phyloP scores from a whole-genome alignment of 1,140 invertebrate species.

The Caenorhabditis latens region DNA sequence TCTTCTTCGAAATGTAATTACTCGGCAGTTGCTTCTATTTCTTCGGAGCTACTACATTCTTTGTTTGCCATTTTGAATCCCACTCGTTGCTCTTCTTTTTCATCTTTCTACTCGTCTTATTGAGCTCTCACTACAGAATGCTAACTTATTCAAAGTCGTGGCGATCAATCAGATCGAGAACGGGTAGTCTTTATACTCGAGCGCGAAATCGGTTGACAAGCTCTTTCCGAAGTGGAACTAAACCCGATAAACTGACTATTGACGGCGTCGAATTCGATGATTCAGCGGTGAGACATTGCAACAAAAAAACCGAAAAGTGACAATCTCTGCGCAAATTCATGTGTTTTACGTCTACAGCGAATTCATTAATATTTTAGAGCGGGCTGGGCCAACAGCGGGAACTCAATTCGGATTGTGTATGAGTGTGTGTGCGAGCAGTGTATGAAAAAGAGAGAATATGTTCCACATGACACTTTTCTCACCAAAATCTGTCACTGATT shows the following conservation, averaged over 20 bases:
- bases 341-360: background rate
- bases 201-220: conserved; percentile 61
- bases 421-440: background rate
- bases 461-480: conserved; percentile 37
- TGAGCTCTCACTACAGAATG: conserved; percentile 50
- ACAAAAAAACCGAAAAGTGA: background rate
- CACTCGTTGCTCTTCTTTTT: background rate
- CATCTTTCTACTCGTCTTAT: background rate
- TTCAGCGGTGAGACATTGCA: conserved; percentile 11
- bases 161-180: conserved; percentile 61
- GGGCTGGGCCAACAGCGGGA: background rate
- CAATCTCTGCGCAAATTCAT: background rate
- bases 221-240: conserved; percentile 61
- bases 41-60: background rate
- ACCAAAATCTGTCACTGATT: conserved; percentile 16
- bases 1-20: conserved; percentile 56
- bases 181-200: conserved; percentile 64
- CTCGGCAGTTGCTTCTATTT: conserved; percentile 53
- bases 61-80: conserved; percentile 29
- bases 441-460: background rate
- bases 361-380: conserved; percentile 42
- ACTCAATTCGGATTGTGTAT: background rate
- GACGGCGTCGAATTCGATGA: conserved; percentile 34
- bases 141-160: conserved; percentile 66
- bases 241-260: conserved; percentile 30